phyloP scores from a whole-genome alignment of 1,140 invertebrate genomes.

The Phthorimaea operculella region DNA sequence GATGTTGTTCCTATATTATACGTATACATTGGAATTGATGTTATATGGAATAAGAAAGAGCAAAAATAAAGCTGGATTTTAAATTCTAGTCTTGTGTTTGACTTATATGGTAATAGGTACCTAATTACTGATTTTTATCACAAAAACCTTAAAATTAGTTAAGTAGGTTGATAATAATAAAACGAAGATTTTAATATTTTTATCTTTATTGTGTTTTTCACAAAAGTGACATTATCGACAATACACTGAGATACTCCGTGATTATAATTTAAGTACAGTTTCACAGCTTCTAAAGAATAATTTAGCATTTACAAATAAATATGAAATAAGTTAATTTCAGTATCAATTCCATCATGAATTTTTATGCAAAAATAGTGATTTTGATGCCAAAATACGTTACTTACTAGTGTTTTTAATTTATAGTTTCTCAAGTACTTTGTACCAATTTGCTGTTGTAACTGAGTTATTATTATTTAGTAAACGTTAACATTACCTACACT shows the following conservation, averaged over 20 bases:
- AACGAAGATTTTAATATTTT: conserved; percentile 4
- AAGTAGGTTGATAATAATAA: too few species aligned
- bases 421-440: conserved; percentile 21
- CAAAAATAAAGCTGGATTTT: too few species aligned
- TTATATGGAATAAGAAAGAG: too few species aligned
- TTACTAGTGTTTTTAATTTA: too few species aligned
- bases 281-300: conserved; percentile 58
- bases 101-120: too few species aligned
- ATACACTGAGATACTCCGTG: conserved; percentile 60
- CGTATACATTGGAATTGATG: too few species aligned
- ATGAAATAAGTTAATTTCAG: conserved; percentile 16
- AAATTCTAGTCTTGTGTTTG: too few species aligned
- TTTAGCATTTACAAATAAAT: conserved; percentile 30
- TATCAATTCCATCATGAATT: conserved; percentile 44
- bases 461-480: not conserved
- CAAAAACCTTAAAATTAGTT: too few species aligned
- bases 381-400: conserved; percentile 42
- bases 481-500: too few species aligned
- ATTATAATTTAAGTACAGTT: conserved; percentile 61
- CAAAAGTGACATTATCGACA: conserved; percentile 55
- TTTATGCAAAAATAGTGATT: conserved; percentile 36
- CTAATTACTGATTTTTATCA: too few species aligned
- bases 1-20: not conserved
- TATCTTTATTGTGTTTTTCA: conserved; percentile 56
- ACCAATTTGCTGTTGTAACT: conserved; percentile 25